A percentile compares a stretch with the other conserved stretches of the same genome.
These are phyloP conservation scores for Hassar affinis DNA, from an alignment of 2,113 vertebrate genomes.

Conservation along the genomic window DNA sequence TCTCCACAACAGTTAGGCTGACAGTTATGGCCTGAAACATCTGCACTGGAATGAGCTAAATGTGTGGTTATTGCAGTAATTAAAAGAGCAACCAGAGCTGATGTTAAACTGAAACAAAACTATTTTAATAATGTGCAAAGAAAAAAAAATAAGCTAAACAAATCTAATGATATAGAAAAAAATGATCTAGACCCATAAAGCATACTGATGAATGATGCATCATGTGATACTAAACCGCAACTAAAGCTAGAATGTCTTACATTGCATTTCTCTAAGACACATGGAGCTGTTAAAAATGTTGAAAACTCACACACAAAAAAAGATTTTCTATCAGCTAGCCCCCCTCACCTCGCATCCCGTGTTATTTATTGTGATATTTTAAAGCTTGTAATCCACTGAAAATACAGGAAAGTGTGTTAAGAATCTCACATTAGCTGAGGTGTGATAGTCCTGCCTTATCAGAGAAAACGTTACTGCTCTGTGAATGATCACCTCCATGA, in stretches of 20 bases:
- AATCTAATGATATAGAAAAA: neutral
- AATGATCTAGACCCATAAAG: neutral
- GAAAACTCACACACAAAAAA: neutral
- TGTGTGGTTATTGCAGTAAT: neutral
- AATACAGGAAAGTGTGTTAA: neutral
- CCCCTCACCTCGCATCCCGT: neutral
- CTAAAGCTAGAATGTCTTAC: neutral
- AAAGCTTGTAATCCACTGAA: constrained; percentile 10
- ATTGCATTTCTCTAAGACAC: neutral
- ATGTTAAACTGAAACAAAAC: neutral
- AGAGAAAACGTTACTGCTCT: neutral
- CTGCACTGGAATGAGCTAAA: neutral
- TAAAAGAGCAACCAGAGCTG: neutral
- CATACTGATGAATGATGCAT: neutral
- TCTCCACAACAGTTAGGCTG: neutral
- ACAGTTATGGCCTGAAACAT: neutral
- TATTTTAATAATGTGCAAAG: neutral
- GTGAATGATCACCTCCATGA: constrained; percentile 2
- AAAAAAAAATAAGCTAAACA: neutral
- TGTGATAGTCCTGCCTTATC: neutral
- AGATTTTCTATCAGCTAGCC: neutral
- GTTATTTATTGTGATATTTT: neutral
- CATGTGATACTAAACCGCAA: neutral
- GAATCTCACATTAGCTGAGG: neutral
- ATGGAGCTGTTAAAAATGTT: neutral